A percentile compares a stretch with the other conserved stretches of the same genome.
Conservation (phyloP, 2,888 invertebrate species). For the Tupiocoris notatus region DNA sequence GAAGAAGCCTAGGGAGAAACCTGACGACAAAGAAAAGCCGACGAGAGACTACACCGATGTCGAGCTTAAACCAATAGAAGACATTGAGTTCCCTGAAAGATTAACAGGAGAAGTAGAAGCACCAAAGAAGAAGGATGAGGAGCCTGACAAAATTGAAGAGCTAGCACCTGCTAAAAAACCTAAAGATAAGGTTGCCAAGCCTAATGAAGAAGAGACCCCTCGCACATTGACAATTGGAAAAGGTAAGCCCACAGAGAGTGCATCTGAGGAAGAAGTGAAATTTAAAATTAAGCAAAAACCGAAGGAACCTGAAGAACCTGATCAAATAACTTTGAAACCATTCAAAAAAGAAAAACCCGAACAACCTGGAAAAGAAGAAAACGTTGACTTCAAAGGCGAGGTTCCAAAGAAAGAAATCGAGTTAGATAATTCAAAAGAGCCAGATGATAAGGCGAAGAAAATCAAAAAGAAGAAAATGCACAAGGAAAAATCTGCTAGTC, state of each 20-base stretch:
- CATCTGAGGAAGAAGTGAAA: conserved; percentile 37
- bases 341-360: conserved; percentile 49
- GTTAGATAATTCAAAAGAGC: conserved; percentile 6
- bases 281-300: conserved; percentile 48
- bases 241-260: conserved; percentile 14
- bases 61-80: conserved; percentile 46
- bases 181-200: conserved; percentile 40
- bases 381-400: conserved; percentile 20
- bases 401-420: conserved; percentile 6
- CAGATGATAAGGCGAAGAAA: conserved; percentile 37
- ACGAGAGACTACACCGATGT: conserved; percentile 41
- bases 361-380: conserved; percentile 13
- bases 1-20: conserved; percentile 39
- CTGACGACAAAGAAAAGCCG: conserved; percentile 44
- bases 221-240: conserved; percentile 38
- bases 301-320: conserved; percentile 53
- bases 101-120: conserved; percentile 21
- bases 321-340: conserved; percentile 51
- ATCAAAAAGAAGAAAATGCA: conserved; percentile 54
- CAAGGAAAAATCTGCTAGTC: conserved; percentile 53
- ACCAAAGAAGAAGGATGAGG: conserved; percentile 10
- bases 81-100: conserved; percentile 36
- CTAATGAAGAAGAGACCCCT: conserved; percentile 51
- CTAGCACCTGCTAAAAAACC: conserved; percentile 51
- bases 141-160: conserved; percentile 50